phyloP scores from a whole-genome alignment of 2,888 invertebrate genomes.

The Prenolepis imparis region DNA sequence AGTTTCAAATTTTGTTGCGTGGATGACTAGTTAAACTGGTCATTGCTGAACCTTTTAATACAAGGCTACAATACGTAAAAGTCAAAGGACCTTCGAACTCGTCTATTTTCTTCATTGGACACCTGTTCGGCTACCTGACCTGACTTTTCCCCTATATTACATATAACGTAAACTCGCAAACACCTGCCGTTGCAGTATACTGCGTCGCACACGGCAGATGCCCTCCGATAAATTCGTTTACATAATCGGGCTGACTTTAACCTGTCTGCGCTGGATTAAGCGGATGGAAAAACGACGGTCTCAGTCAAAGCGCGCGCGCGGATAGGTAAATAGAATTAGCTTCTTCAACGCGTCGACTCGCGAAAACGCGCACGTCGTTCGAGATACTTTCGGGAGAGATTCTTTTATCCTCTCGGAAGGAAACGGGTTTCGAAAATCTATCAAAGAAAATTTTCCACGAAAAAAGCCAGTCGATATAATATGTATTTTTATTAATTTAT shows the following conservation, averaged over 20 bases:
- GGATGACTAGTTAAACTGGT: neutral
- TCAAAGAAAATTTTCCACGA: slow-evolving; percentile 4
- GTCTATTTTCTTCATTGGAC: slow-evolving; percentile 59
- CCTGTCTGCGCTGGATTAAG: slow-evolving; percentile 37
- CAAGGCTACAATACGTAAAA: neutral
- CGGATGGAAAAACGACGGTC: slow-evolving; percentile 24
- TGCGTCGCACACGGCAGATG: slow-evolving; percentile 61
- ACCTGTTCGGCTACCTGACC: slow-evolving; percentile 66
- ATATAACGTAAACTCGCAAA: slow-evolving; percentile 56
- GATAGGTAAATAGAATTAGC: slow-evolving; percentile 42
- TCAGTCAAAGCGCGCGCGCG: slow-evolving; percentile 15
- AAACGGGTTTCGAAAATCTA: neutral
- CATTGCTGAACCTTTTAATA: neutral
- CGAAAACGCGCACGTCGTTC: slow-evolving; percentile 12
- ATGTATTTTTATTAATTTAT: slow-evolving; percentile 4
- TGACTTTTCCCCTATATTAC: slow-evolving; percentile 43
- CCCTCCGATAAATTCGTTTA: slow-evolving; percentile 48
- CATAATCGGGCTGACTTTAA: slow-evolving; percentile 43
- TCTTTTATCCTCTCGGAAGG: neutral
- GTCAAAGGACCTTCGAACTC: neutral
- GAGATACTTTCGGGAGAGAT: neutral
- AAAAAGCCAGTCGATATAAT: neutral
- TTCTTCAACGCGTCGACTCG: neutral
- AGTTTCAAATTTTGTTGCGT: neutral
- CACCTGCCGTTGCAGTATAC: slow-evolving; percentile 64